Evolutionary conservation across 2,113 vertebrate species (phyloP).

Genomic region (Corythornis vintsioides): DNA sequence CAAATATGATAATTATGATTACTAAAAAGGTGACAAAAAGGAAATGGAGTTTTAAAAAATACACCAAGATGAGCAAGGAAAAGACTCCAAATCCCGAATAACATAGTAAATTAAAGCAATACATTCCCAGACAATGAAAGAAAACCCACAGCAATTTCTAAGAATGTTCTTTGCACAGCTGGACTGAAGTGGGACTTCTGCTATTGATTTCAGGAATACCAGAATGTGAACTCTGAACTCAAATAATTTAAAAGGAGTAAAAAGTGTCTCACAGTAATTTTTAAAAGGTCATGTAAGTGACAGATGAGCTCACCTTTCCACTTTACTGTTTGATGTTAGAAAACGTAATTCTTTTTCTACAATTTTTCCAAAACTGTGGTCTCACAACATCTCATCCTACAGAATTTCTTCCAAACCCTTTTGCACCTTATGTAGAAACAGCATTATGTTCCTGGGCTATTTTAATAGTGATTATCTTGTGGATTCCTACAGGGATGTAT

Average conservation of each 20-base stretch:
- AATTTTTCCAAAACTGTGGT: background rate
- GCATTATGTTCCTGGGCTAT: background rate
- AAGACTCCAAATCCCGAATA: background rate
- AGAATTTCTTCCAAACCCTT: background rate
- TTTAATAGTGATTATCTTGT: background rate
- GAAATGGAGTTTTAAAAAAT: background rate
- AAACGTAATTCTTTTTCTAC: background rate
- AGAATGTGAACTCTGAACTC: conserved; percentile 48
- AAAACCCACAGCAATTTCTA: conserved; percentile 8
- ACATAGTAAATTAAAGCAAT: conserved; percentile 35
- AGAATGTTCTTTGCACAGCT: conserved; percentile 6
- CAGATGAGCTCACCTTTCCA: conserved; percentile 16
- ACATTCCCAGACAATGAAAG: background rate
- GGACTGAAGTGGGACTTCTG: conserved; percentile 6
- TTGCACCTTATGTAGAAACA: background rate
- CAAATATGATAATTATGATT: background rate
- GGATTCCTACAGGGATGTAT: background rate
- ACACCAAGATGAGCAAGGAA: background rate
- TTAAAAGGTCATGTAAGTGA: conserved; percentile 28
- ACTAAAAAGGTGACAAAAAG: background rate
- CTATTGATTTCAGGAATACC: conserved; percentile 30
- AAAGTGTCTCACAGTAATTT: conserved; percentile 33
- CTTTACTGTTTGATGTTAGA: background rate
- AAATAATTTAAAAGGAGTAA: conserved; percentile 45
- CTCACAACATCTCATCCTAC: background rate